Base-by-base conservation (phyloP, 2,797 vertebrate genomes). In the Hafferia zeledoni region DNA sequence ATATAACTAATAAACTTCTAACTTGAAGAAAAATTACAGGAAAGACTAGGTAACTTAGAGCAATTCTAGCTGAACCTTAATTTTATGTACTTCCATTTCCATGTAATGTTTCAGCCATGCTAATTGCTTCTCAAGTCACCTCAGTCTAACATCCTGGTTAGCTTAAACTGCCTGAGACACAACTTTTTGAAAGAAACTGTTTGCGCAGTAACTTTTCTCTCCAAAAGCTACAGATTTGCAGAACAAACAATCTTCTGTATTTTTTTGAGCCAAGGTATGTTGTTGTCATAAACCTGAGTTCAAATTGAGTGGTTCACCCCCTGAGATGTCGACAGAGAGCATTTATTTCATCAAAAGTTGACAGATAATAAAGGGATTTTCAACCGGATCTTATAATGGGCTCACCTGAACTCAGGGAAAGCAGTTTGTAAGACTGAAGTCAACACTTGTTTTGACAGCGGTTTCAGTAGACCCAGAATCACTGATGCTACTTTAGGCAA, bases 381-480 rank as follows among this genome's bases (percentile, higher is more conserved):
- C 55, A 50, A 52, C 3, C 0, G 0, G 33, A 39, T 64, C 43
- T 63, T 39, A 44, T 3, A 46, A 24, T 6, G 14, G 41, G 50
- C 23, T 56, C 77, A 60, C 37, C 67, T 64, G 39, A 80, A 67
- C 23, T 49, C 22, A n/a, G 23, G 20, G 8, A 33, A 55, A 85
- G 39, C 7, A 79, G 27, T 37, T 37, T 12, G 16, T 9, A 47
- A 5, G 35, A 64, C 1, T 17, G 17, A 80, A 67, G 37, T 46
- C 28, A 71, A 35, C 14, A 6, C 23, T 46, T 35, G 39, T 68
- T 89, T 63, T 78, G 63, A 83, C 56, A 94, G 24, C 4, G 11
- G 50, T 28, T 75, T 70, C 20, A 64, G 35, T 3, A 37, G 65
- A 74, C 41, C 37, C 17, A 33, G 43, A 63, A 82, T 64, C 71